phyloP scores from a whole-genome alignment of 2,113 vertebrate genomes.

The Toxostoma redivivum region DNA sequence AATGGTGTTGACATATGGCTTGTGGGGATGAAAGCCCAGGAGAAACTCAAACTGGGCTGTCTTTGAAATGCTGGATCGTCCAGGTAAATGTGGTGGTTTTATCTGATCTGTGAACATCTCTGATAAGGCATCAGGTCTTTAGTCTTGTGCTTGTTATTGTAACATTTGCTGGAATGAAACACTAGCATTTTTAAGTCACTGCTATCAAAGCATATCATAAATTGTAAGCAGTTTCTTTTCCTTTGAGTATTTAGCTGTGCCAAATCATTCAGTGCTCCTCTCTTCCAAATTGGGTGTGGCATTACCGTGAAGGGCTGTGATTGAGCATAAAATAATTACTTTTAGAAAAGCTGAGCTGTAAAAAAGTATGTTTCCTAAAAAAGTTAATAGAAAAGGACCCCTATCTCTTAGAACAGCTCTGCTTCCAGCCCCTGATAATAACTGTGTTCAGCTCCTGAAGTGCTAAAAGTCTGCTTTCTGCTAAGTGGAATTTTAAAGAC shows the following conservation, averaged over 20 bases:
- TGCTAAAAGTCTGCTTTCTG: neutral
- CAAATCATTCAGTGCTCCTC: neutral
- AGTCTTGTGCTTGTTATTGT: conserved; percentile 30
- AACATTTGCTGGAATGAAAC: conserved; percentile 24
- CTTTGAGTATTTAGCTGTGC: neutral
- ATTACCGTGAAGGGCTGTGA: neutral
- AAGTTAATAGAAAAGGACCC: neutral
- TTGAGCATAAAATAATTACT: neutral
- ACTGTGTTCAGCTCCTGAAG: neutral
- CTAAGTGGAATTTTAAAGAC: neutral
- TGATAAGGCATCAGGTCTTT: conserved; percentile 21
- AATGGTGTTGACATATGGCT: neutral
- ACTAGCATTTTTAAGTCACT: neutral
- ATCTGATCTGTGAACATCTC: conserved; percentile 29
- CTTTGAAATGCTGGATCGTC: conserved; percentile 4
- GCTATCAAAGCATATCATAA: neutral
- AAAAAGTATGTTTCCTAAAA: neutral
- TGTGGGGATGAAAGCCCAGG: neutral
- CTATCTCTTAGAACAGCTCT: neutral
- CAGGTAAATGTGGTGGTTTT: neutral
- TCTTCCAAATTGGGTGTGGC: neutral
- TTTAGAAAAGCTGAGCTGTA: neutral
- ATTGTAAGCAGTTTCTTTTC: conserved; percentile 1
- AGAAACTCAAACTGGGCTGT: neutral
- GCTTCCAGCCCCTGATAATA: neutral